A percentile compares a stretch with the other conserved stretches of the same genome.
Conservation (phyloP, 2,888 invertebrate species). For the Platypus cylindrus region DNA sequence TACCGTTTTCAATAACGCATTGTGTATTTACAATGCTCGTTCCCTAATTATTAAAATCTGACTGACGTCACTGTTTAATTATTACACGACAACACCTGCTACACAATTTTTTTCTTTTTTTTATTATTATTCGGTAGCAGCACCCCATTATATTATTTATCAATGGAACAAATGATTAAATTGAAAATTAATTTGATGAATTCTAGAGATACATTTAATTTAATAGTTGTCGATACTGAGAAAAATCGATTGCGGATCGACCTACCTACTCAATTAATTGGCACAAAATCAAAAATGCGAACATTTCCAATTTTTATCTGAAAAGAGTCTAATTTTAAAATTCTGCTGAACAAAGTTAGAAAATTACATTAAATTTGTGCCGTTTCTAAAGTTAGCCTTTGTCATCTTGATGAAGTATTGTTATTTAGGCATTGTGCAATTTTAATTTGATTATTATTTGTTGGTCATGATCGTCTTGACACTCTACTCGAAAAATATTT, state of each 20-base stretch:
- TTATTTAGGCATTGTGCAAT: no score
- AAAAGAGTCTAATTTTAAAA: no score
- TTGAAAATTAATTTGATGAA: neutral
- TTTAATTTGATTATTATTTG: no score
- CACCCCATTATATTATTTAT: neutral
- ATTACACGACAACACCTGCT: constrained; percentile 24
- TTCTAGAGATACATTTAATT: no score
- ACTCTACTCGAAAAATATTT: no score
- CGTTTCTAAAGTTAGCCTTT: no score
- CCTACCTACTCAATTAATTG: neutral
- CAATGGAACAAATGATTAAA: constrained; percentile 2
- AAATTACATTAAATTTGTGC: no score
- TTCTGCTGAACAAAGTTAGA: no score
- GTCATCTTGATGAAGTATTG: no score
- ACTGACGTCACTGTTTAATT: constrained; percentile 25
- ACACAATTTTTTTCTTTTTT: constrained; percentile 16
- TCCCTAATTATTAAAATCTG: constrained; percentile 31
- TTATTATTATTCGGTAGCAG: constrained; percentile 1
- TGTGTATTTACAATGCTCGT: constrained; percentile 31
- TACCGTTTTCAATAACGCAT: constrained; percentile 28
- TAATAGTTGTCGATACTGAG: neutral
- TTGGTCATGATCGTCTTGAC: no score
- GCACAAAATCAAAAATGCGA: no score
- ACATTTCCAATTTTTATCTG: neutral
- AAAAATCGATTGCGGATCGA: neutral